Conservation (phyloP, 2,113 vertebrate species). For the Poicephalus gulielmi region DNA sequence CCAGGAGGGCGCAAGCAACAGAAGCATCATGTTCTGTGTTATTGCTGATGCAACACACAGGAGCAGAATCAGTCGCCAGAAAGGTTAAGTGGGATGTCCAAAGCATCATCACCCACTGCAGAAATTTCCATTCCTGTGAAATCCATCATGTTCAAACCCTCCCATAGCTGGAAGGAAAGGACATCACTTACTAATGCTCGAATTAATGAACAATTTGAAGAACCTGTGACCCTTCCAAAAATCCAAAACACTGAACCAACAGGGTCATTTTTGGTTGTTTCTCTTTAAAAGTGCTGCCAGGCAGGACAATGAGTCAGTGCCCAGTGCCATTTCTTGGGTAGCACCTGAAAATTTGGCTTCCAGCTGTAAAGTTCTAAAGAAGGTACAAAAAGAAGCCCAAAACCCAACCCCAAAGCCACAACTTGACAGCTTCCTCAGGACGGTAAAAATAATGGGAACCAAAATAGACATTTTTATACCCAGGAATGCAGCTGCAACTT, state of each 20-base stretch:
- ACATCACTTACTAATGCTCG: background rate
- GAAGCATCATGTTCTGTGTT: background rate
- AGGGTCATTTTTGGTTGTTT: background rate
- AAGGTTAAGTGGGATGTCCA: background rate
- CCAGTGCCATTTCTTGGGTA: background rate
- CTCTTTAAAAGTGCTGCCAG: background rate
- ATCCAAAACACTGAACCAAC: background rate
- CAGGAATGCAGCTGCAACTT: conserved; percentile 12
- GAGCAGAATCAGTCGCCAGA: background rate
- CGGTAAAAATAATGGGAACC: background rate
- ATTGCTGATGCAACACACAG: background rate
- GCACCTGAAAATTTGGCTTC: conserved; percentile 24
- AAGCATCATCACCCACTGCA: background rate
- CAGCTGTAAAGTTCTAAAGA: background rate
- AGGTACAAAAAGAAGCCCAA: background rate
- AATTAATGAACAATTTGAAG: background rate
- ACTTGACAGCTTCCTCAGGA: conserved; percentile 2
- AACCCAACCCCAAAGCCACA: background rate
- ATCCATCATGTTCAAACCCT: background rate
- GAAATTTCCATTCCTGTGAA: background rate
- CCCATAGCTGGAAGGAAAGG: background rate
- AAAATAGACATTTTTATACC: background rate
- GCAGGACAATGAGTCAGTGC: conserved; percentile 9
- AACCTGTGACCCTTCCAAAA: background rate
- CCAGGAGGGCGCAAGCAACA: background rate